Evolutionary conservation across 2,888 invertebrate genomes (phyloP).

Genomic region (Phragmatobia fuliginosa): DNA sequence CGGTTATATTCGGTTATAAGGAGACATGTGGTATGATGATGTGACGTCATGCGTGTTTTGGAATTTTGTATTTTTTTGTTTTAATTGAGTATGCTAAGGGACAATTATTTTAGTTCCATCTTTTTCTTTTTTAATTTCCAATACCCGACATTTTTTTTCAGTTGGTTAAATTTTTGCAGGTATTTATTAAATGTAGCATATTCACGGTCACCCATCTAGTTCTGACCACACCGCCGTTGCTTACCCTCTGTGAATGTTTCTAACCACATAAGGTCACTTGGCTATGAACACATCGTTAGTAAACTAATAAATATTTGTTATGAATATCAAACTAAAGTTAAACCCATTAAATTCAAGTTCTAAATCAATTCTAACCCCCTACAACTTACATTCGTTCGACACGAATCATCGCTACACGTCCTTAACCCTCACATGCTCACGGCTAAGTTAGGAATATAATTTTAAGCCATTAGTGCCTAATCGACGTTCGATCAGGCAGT

Average conservation of each 20-base stretch:
- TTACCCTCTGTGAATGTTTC: too few species aligned
- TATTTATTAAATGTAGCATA: too few species aligned
- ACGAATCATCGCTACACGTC: slow-evolving; percentile 11
- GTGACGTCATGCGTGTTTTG: slow-evolving; percentile 9
- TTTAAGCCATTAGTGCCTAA: slow-evolving; percentile 56
- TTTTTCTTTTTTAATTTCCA: too few species aligned
- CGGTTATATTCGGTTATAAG: slow-evolving; percentile 11
- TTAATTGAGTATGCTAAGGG: slow-evolving; percentile 7
- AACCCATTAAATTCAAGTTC: neutral
- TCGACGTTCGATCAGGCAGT: slow-evolving; percentile 49
- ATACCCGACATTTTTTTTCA: too few species aligned
- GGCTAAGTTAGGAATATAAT: slow-evolving; percentile 53
- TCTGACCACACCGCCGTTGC: too few species aligned
- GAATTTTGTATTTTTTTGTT: slow-evolving; percentile 4
- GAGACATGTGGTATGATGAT: slow-evolving; percentile 11
- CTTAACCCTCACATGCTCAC: slow-evolving; percentile 20
- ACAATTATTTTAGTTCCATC: neutral
- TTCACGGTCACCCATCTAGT: too few species aligned
- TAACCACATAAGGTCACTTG: too few species aligned
- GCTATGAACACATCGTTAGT: too few species aligned
- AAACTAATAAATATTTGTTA: neutral
- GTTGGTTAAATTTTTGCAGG: too few species aligned
- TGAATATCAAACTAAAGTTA: neutral
- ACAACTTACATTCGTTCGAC: neutral
- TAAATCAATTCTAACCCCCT: slow-evolving; percentile 8